phyloP scores from a whole-genome alignment of 2,113 vertebrate genomes.

The Ictalurus punctatus region DNA sequence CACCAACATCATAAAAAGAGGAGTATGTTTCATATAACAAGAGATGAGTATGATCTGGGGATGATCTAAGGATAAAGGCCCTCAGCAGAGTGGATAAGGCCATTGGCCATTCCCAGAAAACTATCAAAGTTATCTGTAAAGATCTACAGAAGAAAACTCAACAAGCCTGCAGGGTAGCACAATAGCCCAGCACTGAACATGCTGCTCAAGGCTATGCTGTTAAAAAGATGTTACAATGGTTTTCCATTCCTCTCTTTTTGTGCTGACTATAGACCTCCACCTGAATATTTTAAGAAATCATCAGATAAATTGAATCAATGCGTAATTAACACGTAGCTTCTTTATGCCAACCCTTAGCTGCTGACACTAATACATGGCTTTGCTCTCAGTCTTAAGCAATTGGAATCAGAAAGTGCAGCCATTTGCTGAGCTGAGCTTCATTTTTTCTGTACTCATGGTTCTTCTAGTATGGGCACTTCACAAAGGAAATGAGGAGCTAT shows the following conservation, averaged over 20 bases:
- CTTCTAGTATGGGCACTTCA: conserved; percentile 35
- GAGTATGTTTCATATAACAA: not conserved
- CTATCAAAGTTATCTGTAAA: not conserved
- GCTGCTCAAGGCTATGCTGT: not conserved
- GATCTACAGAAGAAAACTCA: conserved; percentile 5
- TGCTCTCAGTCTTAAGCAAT: not conserved
- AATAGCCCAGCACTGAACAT: not conserved
- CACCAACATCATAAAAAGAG: conserved; percentile 17
- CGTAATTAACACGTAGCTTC: conserved; percentile 76
- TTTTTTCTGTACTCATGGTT: conserved; percentile 24
- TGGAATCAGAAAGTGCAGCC: not conserved
- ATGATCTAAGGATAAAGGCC: conserved; percentile 9
- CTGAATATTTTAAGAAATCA: conserved; percentile 62
- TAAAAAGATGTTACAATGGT: not conserved
- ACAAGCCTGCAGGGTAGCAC: conserved; percentile 9
- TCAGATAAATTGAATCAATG: conserved; percentile 78
- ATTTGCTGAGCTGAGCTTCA: conserved; percentile 41
- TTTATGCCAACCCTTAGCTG: conserved; percentile 58
- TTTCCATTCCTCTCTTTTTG: conserved; percentile 33
- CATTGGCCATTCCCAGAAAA: not conserved
- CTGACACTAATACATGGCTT: not conserved
- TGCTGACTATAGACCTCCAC: not conserved
- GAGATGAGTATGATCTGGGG: not conserved
- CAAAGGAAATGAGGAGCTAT: conserved; percentile 22
- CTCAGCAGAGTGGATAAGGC: not conserved